Conservation (phyloP, 2,113 vertebrate species). For the Pelecanus crispus region DNA sequence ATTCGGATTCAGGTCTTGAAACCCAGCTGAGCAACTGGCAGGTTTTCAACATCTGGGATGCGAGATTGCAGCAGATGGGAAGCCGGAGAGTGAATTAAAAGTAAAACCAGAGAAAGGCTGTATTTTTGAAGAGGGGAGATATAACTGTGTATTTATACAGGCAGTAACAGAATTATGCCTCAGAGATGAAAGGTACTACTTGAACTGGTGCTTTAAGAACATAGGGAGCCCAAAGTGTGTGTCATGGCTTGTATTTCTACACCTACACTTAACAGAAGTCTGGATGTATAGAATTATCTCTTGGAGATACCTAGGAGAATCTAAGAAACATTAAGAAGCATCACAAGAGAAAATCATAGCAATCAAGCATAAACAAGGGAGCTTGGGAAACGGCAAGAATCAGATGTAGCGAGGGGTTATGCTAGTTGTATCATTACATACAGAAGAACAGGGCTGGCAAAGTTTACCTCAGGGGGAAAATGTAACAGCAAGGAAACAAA, state of each 20-base stretch:
- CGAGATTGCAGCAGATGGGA: conserved; percentile 6
- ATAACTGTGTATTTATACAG: background rate
- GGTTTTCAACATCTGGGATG: conserved; percentile 26
- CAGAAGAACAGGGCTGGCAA: background rate
- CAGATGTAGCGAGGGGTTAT: background rate
- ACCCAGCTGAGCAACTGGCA: conserved; percentile 40
- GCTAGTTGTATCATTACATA: background rate
- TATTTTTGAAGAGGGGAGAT: background rate
- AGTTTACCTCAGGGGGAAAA: background rate
- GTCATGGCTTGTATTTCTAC: background rate
- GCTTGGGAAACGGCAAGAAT: background rate
- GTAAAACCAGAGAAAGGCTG: background rate
- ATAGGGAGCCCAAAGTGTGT: background rate
- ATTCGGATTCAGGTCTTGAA: conserved; percentile 16
- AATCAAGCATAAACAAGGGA: background rate
- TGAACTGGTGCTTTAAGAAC: background rate
- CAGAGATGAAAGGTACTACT: background rate
- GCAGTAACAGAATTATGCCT: background rate
- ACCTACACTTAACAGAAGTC: background rate
- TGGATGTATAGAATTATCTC: background rate
- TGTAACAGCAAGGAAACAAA: conserved; percentile 20
- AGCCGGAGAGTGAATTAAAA: background rate
- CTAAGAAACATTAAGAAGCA: background rate
- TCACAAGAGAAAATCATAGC: background rate
- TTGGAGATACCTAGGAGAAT: background rate